These are phyloP conservation scores for Oligia fasciuncula DNA, from an alignment of 2,888 invertebrate species.

Conservation along the genomic window DNA sequence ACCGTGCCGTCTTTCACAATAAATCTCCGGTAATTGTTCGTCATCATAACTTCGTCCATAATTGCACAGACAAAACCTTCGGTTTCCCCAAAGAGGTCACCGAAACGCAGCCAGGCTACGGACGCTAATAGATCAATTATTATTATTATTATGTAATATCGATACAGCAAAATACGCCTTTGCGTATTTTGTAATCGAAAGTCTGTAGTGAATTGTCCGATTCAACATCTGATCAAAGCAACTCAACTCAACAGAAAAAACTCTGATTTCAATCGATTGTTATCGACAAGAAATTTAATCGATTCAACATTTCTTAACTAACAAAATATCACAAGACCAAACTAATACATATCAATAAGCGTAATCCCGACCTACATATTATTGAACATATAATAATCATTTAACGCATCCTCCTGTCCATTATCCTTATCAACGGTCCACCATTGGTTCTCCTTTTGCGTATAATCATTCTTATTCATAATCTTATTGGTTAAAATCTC, in stretches of 20 bases:
- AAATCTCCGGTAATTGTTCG: no score
- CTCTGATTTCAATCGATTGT: neutral
- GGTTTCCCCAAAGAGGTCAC: no score
- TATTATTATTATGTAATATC: no score
- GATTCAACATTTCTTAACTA: neutral
- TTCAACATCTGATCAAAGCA: neutral
- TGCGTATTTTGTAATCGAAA: neutral
- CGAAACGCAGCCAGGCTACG: no score
- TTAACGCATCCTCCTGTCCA: conserved; percentile 79
- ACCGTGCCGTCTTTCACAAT: no score
- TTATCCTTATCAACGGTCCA: conserved; percentile 81
- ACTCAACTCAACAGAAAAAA: neutral
- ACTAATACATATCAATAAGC: conserved; percentile 47
- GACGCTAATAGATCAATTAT: no score
- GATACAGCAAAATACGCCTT: neutral
- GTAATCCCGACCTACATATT: conserved; percentile 69
- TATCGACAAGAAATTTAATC: neutral
- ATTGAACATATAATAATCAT: conserved; percentile 83
- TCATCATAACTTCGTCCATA: no score
- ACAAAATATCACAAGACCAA: conserved; percentile 55
- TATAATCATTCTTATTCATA: conserved; percentile 68
- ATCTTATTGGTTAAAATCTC: conserved; percentile 88
- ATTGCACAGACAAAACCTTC: no score
- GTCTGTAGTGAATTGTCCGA: neutral
- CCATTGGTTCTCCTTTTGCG: conserved; percentile 84